Base-by-base conservation (phyloP, 2,113 vertebrate species). In the Megalops atlanticus region DNA sequence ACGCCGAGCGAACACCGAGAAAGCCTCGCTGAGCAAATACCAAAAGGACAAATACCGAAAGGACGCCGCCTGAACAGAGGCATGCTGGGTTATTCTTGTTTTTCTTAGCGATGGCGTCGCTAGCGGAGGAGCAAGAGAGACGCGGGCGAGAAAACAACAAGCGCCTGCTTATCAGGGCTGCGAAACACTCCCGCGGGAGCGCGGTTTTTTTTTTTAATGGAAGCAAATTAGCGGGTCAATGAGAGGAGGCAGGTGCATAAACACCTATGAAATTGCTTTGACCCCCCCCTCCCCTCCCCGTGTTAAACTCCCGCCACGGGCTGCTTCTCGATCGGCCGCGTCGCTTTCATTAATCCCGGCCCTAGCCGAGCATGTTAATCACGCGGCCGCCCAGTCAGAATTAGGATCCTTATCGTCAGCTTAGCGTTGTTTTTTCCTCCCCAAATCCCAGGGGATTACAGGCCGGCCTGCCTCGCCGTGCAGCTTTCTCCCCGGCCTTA, bases 171-270 rank as follows among this genome's bases (percentile, higher is more conserved):
- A n/a, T n/a, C n/a, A n/a, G n/a, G n/a, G n/a, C n/a, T n/a, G n/a
- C n/a, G n/a, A n/a, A 49, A 15, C 18, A 16, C 12, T 49, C 47
- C 12, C 41, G 58, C 76, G 4, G 39, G 3, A 64, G 70, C 80
- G 58, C 24, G 18, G 18, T 31, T 45, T 24, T 74, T 71, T 31
- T 45, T 24, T 74, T 71, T 90, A 82, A 83, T 78, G 76, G 74
- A 41, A 83, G 80, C 73, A 87, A 81, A 92, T 92, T 89, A 89
- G 80, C 79, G 49, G 86, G 90, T 90, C 87, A 89, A 49, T 84
- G 81, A 88, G 87, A 83, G 81, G 78, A 85, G 72, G 82, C 81
- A 82, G 54, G 38, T 75, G 76, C 64, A 75, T 83, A 36, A 83
- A 79, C 74, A 31, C 52, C 77, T 72, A 43, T 85, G 79, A 89